phyloP scores from a whole-genome alignment of 2,113 vertebrate genomes.

The Cranoglanis bouderius region DNA sequence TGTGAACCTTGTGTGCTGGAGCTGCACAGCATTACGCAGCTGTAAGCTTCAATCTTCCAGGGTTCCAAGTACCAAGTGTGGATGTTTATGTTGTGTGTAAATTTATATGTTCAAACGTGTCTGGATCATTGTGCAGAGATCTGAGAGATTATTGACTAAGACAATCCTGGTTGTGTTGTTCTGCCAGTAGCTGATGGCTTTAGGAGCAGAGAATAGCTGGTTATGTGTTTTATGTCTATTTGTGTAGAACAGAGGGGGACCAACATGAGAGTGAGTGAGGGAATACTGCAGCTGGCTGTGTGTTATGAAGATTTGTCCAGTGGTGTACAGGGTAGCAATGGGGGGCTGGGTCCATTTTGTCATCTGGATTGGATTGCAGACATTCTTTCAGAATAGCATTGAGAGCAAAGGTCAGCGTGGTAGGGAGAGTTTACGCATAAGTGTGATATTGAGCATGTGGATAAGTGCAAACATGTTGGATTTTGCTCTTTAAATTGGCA shows the following conservation, averaged over 20 bases:
- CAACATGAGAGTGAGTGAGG: neutral
- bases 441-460: conserved; percentile 43
- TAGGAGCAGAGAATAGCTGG: neutral
- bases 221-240: neutral
- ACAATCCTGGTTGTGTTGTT: conserved; percentile 36
- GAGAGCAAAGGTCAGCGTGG: conserved; percentile 71
- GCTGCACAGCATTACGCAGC: neutral
- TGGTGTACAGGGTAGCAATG: neutral
- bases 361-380: conserved; percentile 78
- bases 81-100: neutral
- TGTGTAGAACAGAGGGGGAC: conserved; percentile 17
- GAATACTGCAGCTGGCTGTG: neutral
- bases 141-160: conserved; percentile 25
- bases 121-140: neutral
- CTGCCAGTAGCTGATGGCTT: neutral
- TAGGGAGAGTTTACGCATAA: conserved; percentile 52
- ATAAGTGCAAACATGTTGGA: conserved; percentile 4
- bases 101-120: neutral
- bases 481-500: neutral
- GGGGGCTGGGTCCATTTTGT: conserved; percentile 59
- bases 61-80: neutral
- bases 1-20: neutral
- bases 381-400: conserved; percentile 72
- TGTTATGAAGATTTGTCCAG: neutral
- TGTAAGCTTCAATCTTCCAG: neutral